Evolutionary conservation across 2,888 invertebrate genomes (phyloP).

Genomic region (Tyria jacobaeae): DNA sequence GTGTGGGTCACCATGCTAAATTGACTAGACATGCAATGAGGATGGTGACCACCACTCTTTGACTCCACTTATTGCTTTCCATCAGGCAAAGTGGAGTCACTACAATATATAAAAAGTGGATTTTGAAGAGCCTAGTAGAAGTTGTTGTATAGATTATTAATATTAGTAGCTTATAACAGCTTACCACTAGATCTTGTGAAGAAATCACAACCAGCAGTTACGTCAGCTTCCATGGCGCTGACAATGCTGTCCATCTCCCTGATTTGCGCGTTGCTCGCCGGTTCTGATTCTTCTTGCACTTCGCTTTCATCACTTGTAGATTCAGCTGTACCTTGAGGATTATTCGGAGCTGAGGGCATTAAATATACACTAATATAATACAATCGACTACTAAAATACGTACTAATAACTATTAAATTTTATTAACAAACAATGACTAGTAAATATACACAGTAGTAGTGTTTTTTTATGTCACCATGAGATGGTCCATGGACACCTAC

Average conservation of each 20-base stretch:
- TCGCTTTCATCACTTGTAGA: conserved; percentile 70
- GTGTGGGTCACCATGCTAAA: too few relatives aligned
- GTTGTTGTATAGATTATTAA: not conserved
- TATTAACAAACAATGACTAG: too few relatives aligned
- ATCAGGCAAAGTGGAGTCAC: too few relatives aligned
- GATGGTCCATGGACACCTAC: too few relatives aligned
- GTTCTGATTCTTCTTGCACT: conserved; percentile 63
- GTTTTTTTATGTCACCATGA: too few relatives aligned
- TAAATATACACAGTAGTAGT: too few relatives aligned
- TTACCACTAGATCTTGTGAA: conserved; percentile 62
- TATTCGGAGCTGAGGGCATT: conserved; percentile 46
- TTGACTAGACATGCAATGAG: too few relatives aligned
- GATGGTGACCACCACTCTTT: too few relatives aligned
- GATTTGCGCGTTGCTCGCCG: conserved; percentile 76
- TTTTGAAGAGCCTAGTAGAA: too few relatives aligned
- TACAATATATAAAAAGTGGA: too few relatives aligned
- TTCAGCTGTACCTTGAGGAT: conserved; percentile 54
- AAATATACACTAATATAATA: not conserved
- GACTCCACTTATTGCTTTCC: too few relatives aligned
- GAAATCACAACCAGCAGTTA: conserved; percentile 70
- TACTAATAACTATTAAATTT: not conserved
- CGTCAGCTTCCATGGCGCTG: conserved; percentile 87
- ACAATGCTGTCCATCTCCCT: conserved; percentile 85
- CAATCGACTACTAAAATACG: not conserved
- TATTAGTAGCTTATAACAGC: conserved; percentile 4